Evolutionary conservation across 2,888 invertebrate genomes (phyloP), one percentile per base, ranked within the genome.

Genomic region (Kryphioiulus occultus): DNA sequence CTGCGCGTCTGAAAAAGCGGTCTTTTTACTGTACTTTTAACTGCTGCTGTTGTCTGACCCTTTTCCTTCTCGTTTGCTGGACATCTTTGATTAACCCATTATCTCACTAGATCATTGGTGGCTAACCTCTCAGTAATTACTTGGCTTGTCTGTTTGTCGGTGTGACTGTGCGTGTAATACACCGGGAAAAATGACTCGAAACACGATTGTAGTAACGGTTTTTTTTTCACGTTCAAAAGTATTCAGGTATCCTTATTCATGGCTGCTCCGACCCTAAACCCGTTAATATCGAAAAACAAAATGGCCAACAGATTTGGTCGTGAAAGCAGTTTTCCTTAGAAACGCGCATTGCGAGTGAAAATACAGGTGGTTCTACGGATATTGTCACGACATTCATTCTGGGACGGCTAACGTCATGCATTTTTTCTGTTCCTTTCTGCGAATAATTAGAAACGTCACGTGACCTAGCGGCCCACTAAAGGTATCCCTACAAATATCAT

Each of bases 31-130:
- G 78, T 78, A 78, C 68, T 26, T 68, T 68, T 68, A 68, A 26
- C 78, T 78, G 78, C 78, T 78, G 78, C 78, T 78, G 78, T 78
- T 78, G 78, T 78, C 78, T 78, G 30, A 32, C 78, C 78, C 26
- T 32, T 26, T 9, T 26, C 78, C 78, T 15, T 12, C n/a, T 78
- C 30, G 30, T 78, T 78, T 78, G 78, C 78, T 30, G 78, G 78
- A 78, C 30, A 78, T 78, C 30, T 26, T 78, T 30, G 78, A 78
- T 68, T 68, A 68, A 26, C 78, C 78, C 30, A 9, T 32, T 78
- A 3, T 78, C 30, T 78, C 78, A 10, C 30, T n/a, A 15, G 53
- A 15, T 4, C n/a, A 53, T 53, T 53, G 53, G 30, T 78, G 78
- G 17, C 30, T 26, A 78, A 30, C 30, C 30, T 30, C 30, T 78